Evolutionary conservation across 1,140 invertebrate genomes (phyloP).

Genomic region (Temnothorax nylanderi): DNA sequence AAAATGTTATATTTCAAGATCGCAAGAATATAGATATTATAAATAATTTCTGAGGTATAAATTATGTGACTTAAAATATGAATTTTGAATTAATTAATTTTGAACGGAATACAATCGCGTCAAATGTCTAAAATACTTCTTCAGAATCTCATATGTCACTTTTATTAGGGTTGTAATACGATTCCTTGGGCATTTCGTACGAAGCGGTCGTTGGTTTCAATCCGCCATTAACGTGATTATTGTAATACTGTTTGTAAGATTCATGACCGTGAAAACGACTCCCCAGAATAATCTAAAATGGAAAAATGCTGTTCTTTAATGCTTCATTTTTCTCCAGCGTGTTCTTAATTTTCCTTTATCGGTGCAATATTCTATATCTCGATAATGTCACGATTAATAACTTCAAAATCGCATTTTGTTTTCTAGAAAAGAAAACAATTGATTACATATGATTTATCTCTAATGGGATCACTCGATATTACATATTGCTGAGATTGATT

Average conservation of each 20-base stretch:
- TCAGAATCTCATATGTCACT: constrained; percentile 3
- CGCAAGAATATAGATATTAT: background rate
- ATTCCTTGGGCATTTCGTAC: background rate
- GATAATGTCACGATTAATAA: constrained; percentile 12
- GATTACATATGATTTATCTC: constrained; percentile 16
- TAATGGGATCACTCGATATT: background rate
- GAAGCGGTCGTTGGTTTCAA: background rate
- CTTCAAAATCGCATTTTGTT: background rate
- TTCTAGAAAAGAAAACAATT: constrained; percentile 5
- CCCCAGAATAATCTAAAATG: background rate
- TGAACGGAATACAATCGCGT: background rate
- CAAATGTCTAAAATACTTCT: background rate
- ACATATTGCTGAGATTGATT: background rate
- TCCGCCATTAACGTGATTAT: background rate
- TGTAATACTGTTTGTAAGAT: background rate
- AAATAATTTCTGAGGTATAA: background rate
- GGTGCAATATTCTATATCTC: background rate
- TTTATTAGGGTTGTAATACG: background rate
- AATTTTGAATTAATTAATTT: background rate
- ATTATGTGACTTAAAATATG: background rate
- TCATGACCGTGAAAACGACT: background rate
- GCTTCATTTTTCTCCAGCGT: background rate
- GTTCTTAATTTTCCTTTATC: background rate
- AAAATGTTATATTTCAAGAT: background rate
- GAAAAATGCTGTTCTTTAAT: background rate